Percentiles rank a stretch among this genome's conserved stretches.
These are phyloP conservation scores for Diadumene lineata DNA, from an alignment of 92 coral and sea anemone species.

Conservation along the genomic window DNA sequence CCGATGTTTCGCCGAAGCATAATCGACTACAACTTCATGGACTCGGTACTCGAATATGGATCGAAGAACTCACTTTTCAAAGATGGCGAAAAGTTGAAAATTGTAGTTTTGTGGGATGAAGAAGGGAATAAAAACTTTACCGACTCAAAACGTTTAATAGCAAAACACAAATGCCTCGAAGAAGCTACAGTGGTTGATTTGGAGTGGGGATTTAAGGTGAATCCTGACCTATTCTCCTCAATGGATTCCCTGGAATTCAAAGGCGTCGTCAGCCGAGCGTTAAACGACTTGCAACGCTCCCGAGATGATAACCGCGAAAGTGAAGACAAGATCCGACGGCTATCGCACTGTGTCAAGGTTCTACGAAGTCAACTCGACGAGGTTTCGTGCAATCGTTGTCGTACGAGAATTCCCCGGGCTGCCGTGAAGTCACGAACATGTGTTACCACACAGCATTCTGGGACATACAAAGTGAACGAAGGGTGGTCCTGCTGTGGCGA, in stretches of 20 bases:
- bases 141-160: slow-evolving; percentile 68
- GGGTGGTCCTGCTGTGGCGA: slow-evolving; percentile 98
- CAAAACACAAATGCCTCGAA: slow-evolving; percentile 79
- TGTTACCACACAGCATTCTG: slow-evolving; percentile 83
- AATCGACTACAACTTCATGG: slow-evolving; percentile 76
- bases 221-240: slow-evolving; percentile 54
- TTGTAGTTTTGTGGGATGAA: slow-evolving; percentile 84
- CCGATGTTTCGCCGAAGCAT: slow-evolving; percentile 81
- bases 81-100: slow-evolving; percentile 81
- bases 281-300: slow-evolving; percentile 65
- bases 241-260: slow-evolving; percentile 73
- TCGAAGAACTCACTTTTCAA: slow-evolving; percentile 74
- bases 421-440: slow-evolving; percentile 94
- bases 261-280: slow-evolving; percentile 72
- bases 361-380: slow-evolving; percentile 93
- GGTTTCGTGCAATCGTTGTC: slow-evolving; percentile 92
- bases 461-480: slow-evolving; percentile 65
- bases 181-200: slow-evolving; percentile 70
- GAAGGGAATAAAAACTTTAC: slow-evolving; percentile 59
- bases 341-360: slow-evolving; percentile 86
- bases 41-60: slow-evolving; percentile 76
- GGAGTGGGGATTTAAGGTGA: slow-evolving; percentile 90
- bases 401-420: slow-evolving; percentile 84
- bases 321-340: slow-evolving; percentile 81
- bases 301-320: slow-evolving; percentile 59